Evolutionary conservation across 2,888 invertebrate species (phyloP), one percentile per base, ranked within the genome.

Genomic region (Troglohyphantes excavatus): DNA sequence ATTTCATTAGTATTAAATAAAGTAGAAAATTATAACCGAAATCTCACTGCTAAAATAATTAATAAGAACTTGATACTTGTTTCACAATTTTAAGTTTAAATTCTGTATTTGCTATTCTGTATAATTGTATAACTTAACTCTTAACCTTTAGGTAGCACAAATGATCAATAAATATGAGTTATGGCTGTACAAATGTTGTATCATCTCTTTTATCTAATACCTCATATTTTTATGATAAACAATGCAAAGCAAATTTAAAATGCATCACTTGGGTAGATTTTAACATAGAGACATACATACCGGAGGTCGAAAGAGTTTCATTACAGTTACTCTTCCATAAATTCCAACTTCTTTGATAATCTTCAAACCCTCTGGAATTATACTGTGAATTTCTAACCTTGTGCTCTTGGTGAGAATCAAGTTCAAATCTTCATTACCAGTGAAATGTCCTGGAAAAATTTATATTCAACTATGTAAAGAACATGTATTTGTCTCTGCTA

Each of bases 391-490:
- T 94, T 99, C 99, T 91, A 99, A 94, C 23, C 98, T 95, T 91
- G 97, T 97, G 93, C 98, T 98, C 93, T 98, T 98, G 0, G 98
- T 98, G 90, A 99, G 96, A 92, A 99, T 96, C 88, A 99, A 95
- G 94, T 99, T 99, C 90, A 99, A 94, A 94, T 99, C 98, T 92
- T 96, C 96, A 0, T 97, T 95, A 11, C 97, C 98, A 73, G 99
- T 99, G 93, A 99, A 99, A 94, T 99, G 98, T 82, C 99, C 99
- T 97, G 93, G 53, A 94, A 94, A 91, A 6, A 92, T 91, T 70
- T 27, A 59, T 43, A 5, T 23, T 21, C 17, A 27, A 11, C 13
- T n/a, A n/a, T 39, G 2, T 2, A 13, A 39, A 39, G 13, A 39
- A 39, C 39, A 2, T 11, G 39, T 13, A 39, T 39, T 2, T 7